Evolutionary conservation across 2,888 invertebrate genomes (phyloP), one percentile per base, ranked within the genome.

Genomic region (Yponomeuta plumbellus): DNA sequence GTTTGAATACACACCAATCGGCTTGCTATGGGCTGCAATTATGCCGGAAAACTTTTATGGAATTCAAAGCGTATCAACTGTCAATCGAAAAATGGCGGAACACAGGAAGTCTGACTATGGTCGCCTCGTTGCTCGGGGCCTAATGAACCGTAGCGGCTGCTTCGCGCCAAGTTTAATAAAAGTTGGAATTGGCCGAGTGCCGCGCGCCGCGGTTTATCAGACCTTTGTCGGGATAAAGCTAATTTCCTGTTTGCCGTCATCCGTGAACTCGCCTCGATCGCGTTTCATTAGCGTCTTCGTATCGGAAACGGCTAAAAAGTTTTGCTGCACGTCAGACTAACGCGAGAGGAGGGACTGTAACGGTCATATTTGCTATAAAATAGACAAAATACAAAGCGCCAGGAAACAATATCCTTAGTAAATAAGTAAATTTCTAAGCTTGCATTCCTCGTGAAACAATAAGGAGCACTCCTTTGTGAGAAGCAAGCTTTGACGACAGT

Each of bases 191-290:
- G 69, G 67, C 69, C 67, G 67, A 64, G 62, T 59, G 67, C 67
- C 67, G 68, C 66, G 59, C 44, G 66, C 26, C 17, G 66, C 67
- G 66, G 67, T 66, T 69, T 67, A 67, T 65, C 67, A 66, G 66
- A 44, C 22, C 56, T 64, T 52, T 56, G 64, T 67, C 62, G 44
- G 58, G 57, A 59, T 69, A 64, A 70, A 71, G 66, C 65, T 70
- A 69, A 74, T 76, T 74, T 72, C 68, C 69, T 17, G 62, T 68
- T 66, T 67, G 66, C 67, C 71, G 68, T 68, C 69, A 65, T 69
- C 71, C 67, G 69, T 68, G 66, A 70, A 72, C 69, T 70, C 68
- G 71, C 67, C 57, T n/a, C 26, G 62, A 62, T 62, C 39, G 26
- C 62, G 39, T 62, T 62, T 67, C 61, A 66, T 66, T 66, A 66